Base-by-base conservation (phyloP, 2,113 vertebrate species). In the Accipiter virgatus region DNA sequence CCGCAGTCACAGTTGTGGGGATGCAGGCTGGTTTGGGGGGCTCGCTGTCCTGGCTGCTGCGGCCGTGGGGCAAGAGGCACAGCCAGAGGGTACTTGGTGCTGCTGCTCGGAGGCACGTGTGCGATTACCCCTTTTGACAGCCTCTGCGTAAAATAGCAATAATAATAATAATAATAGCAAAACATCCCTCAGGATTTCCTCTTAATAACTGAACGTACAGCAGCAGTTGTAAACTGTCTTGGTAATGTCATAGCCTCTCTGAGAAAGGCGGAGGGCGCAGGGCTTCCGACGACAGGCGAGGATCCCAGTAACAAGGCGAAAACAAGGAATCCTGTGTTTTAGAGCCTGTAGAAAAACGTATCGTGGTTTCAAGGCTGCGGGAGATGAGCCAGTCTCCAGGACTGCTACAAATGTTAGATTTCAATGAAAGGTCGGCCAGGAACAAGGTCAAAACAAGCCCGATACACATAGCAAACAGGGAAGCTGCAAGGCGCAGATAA, bases 301-400 rank as follows among this genome's bases (percentile, higher is more conserved):
- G 43, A 65, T 74, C 53, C 92, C 11, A 0, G 67, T 32, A 70
- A 40, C 83, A 5, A 10, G 26, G 55, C 1, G 2, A 27, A 66
- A 74, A 93, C 92, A 91, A 78, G 77, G 47, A 2, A 0, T 52
- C 58, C 63, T 38, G 40, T 75, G 85, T 86, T 96, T 91, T 11
- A 81, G 89, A 92, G 79, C 94, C 93, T 96, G 34, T 31, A 58
- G 79, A 50, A 92, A 70, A 81, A 65, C 55, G 23, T 13, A 20
- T 20, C 5, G 3, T 10, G 58, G 47, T 14, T 61, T 66, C 74
- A 36, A 87, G 81, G 91, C 72, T 4, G 2, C 13, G 83, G 86
- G 96, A 97, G 93, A 91, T 63, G 73, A 84, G 93, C 94, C 93
- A 93, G 83, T 81, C 96, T 97, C 92, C 93, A 34, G 86, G 86